A percentile compares a stretch with the other conserved stretches of the same genome.
Conservation (phyloP, 2,888 invertebrate genomes). For the Acleris holmiana region DNA sequence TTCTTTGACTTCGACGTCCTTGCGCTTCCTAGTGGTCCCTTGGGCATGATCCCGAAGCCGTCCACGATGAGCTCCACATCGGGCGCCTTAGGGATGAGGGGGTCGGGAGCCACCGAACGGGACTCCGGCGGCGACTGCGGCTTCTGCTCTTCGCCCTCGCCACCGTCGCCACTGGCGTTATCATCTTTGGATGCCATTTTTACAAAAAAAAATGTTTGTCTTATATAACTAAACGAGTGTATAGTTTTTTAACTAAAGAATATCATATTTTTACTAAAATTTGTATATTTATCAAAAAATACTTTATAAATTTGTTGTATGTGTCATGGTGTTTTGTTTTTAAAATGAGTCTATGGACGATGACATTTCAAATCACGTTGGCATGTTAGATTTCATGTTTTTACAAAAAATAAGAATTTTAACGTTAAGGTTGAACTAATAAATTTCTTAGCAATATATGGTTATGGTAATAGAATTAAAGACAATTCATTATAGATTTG, state of each 20-base stretch:
- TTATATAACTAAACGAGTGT: constrained; percentile 29
- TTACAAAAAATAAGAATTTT: too few relatives aligned
- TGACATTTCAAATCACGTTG: constrained; percentile 8
- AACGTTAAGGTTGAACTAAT: too few relatives aligned
- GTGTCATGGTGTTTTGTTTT: constrained; percentile 12
- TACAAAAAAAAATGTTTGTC: constrained; percentile 55
- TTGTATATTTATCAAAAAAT: neutral
- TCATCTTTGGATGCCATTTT: constrained; percentile 60
- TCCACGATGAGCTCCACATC: constrained; percentile 75
- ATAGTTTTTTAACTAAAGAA: constrained; percentile 16
- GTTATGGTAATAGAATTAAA: too few relatives aligned
- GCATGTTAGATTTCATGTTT: neutral
- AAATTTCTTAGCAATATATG: too few relatives aligned
- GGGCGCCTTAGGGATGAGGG: constrained; percentile 52
- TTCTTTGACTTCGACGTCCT: constrained; percentile 38
- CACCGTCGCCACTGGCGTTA: constrained; percentile 56
- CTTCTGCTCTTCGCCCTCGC: constrained; percentile 42
- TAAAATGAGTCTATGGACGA: neutral
- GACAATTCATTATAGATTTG: too few relatives aligned
- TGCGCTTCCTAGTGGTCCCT: constrained; percentile 17
- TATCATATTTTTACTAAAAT: constrained; percentile 13
- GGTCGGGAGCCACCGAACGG: constrained; percentile 39
- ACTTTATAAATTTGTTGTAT: neutral
- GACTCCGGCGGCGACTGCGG: constrained; percentile 31
- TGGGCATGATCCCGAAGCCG: constrained; percentile 79